A percentile compares a stretch with the other conserved stretches of the same genome.
Conservation (phyloP, 2,888 invertebrate genomes). For the Mechanitis mazaeus region DNA sequence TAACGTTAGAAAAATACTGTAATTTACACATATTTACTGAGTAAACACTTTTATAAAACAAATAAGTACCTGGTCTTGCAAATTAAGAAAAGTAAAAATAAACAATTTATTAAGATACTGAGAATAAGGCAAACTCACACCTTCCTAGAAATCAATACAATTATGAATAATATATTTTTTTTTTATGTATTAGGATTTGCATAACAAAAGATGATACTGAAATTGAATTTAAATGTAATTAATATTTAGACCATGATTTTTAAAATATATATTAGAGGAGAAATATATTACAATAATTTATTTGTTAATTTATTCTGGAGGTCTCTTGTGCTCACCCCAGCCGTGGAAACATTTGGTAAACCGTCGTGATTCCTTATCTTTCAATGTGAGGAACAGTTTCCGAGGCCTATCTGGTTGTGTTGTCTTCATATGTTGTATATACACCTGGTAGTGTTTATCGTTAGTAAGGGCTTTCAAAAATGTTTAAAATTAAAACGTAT, state of each 20-base stretch:
- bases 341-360: slow-evolving; percentile 99
- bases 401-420: slow-evolving; percentile 94
- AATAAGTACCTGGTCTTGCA: no score
- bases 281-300: slow-evolving; percentile 5
- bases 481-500: slow-evolving; percentile 1
- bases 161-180: no score
- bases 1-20: no score
- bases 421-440: slow-evolving; percentile 96
- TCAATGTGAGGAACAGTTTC: slow-evolving; percentile 95
- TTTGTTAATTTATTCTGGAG: slow-evolving; percentile 78
- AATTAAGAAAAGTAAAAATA: no score
- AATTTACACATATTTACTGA: no score
- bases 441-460: slow-evolving; percentile 80
- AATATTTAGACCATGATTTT: neutral
- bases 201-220: no score
- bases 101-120: no score
- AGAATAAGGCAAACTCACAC: no score
- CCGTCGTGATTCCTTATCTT: slow-evolving; percentile 95
- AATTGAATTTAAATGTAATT: neutral
- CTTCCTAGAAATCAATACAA: no score
- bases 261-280: neutral
- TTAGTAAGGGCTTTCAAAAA: neutral
- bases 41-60: no score
- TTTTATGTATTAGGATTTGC: no score
- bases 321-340: slow-evolving; percentile 93